Evolutionary conservation across 2,113 vertebrate genomes (phyloP), one percentile per base, ranked within the genome.

Genomic region (Meles meles): DNA sequence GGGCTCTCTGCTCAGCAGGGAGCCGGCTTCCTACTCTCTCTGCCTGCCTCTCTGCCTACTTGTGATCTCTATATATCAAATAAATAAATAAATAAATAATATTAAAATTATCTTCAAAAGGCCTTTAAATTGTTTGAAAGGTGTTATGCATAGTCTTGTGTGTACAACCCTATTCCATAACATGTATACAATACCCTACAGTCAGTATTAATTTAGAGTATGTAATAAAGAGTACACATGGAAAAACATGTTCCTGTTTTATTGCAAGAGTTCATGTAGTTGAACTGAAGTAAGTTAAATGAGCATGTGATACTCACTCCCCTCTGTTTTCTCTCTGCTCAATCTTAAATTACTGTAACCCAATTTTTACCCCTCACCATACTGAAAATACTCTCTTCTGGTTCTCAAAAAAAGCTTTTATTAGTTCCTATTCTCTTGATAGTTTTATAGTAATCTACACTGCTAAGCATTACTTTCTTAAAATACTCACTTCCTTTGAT

Each of bases 381-480:
- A 61, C 49, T 88, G 42, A 94, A 88, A 79, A 94, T 57, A 95
- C 42, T 61, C 42, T 71, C 47, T 83, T 82, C 67, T 88, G 49
- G 67, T 81, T 25, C 27, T 88, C 57, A 96, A 92, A 92, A 76
- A 65, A 6, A 29, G 5, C 42, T 81, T 76, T 77, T 76, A 88
- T 92, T 82, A 88, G 34, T 88, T 69, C 59, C 67, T 52, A 42
- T 71, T 84, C 39, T 87, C 39, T 49, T 92, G 71, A 90, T 80
- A 85, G 49, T 81, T 88, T 87, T 57, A 77, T 29, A 79, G 29
- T 10, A 69, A 91, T 55, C n/a, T 47, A 74, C 13, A 84, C 42
- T 67, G 29, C 31, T 52, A 13, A 94, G 34, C n/a, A 88, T 65
- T 92, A 72, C n/a, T 94, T 88, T 88, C 96, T 83, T 81, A 96